Evolutionary conservation across 2,888 invertebrate species (phyloP).

Genomic region (Hydroisotoma schaefferi): DNA sequence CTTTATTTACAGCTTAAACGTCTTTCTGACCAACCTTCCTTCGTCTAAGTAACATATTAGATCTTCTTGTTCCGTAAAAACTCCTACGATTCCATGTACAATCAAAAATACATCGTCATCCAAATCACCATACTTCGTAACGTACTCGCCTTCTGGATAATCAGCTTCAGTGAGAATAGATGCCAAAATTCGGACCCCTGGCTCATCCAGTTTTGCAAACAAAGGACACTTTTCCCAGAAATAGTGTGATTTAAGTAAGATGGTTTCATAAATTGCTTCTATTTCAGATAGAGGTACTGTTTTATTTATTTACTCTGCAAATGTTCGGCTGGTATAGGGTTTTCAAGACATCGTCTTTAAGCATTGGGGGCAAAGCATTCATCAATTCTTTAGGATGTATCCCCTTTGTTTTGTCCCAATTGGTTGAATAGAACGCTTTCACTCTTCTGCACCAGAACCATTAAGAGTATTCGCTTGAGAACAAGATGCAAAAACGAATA

Average conservation of each 20-base stretch:
- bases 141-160: slow-evolving; percentile 45
- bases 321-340: slow-evolving; percentile 39
- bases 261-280: too few species aligned
- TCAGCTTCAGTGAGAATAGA: slow-evolving; percentile 34
- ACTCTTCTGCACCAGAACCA: slow-evolving; percentile 28
- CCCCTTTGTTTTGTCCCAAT: slow-evolving; percentile 44
- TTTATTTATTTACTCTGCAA: slow-evolving; percentile 35
- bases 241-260: too few species aligned
- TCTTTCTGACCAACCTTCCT: slow-evolving; percentile 43
- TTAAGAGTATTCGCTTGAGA: background rate
- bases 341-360: slow-evolving; percentile 41
- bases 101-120: slow-evolving; percentile 42
- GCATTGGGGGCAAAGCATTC: slow-evolving; percentile 37
- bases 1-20: too few species aligned
- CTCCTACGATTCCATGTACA: slow-evolving; percentile 39
- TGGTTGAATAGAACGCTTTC: slow-evolving; percentile 35
- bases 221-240: slow-evolving; percentile 28
- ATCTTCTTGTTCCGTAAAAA: slow-evolving; percentile 38
- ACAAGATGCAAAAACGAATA: background rate
- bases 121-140: slow-evolving; percentile 43
- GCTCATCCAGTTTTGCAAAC: slow-evolving; percentile 34
- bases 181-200: slow-evolving; percentile 41
- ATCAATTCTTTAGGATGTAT: slow-evolving; percentile 35
- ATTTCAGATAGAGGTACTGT: too few species aligned
- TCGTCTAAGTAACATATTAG: slow-evolving; percentile 40